These are phyloP conservation scores for Hormaphis cornu DNA, from an alignment of 1,140 invertebrate species.

Conservation along the genomic window DNA sequence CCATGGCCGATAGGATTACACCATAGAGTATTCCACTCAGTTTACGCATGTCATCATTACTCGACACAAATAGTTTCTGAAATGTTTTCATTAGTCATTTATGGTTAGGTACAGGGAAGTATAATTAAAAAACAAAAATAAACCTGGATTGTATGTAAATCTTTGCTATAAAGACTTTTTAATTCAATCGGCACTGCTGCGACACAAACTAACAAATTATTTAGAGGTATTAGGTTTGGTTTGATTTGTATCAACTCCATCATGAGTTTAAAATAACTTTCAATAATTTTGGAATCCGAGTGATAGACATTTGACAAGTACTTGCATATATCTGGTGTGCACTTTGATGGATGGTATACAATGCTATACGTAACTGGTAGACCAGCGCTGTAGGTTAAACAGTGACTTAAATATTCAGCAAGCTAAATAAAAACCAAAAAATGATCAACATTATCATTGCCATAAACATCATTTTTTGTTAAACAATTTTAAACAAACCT, in stretches of 20 bases:
- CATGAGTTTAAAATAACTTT: constrained; percentile 57
- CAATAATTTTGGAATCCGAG: constrained; percentile 48
- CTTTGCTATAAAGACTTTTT: constrained; percentile 47
- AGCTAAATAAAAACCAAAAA: background rate
- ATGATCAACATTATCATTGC: no score
- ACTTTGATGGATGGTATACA: constrained; percentile 52
- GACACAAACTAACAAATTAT: constrained; percentile 62
- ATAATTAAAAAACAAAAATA: no score
- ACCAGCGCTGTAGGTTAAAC: constrained; percentile 26
- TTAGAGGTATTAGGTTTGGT: constrained; percentile 50
- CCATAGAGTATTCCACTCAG: constrained; percentile 58
- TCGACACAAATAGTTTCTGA: constrained; percentile 54
- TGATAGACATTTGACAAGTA: constrained; percentile 47
- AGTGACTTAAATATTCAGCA: constrained; percentile 28
- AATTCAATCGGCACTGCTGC: constrained; percentile 56
- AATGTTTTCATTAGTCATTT: constrained; percentile 42
- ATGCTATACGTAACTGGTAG: constrained; percentile 11
- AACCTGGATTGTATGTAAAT: constrained; percentile 45
- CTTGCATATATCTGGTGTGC: constrained; percentile 51
- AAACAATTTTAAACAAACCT: background rate
- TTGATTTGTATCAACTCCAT: constrained; percentile 47
- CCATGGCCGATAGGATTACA: constrained; percentile 3
- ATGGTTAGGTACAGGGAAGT: background rate
- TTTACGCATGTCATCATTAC: constrained; percentile 64
- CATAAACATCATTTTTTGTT: background rate